Evolutionary conservation across 1,140 invertebrate genomes (phyloP).

Genomic region (Trachelipus rathkii): DNA sequence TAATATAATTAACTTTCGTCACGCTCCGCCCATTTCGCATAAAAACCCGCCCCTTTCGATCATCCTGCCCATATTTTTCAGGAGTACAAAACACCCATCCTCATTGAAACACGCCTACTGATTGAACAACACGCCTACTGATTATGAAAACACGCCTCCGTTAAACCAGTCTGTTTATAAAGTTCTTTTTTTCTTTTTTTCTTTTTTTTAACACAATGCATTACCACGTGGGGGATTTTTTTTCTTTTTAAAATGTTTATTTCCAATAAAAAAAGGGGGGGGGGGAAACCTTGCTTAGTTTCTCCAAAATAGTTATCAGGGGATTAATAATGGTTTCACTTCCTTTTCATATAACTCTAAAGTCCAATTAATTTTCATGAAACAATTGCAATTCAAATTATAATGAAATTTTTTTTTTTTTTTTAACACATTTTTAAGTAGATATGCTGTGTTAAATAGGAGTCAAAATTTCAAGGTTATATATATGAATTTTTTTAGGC

Average conservation of each 20-base stretch:
- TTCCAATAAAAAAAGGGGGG: slow-evolving; percentile 2
- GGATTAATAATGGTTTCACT: slow-evolving; percentile 3
- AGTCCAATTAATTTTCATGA: neutral
- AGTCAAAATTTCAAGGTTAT: too few species aligned
- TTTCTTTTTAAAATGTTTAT: slow-evolving; percentile 4
- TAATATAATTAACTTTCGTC: too few species aligned
- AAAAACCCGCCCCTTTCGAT: neutral
- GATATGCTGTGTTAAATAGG: too few species aligned
- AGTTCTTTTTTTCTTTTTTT: neutral
- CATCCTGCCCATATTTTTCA: neutral
- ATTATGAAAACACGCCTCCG: neutral
- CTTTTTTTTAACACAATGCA: neutral
- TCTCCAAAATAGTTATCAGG: neutral
- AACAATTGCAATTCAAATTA: slow-evolving; percentile 2
- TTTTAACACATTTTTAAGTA: neutral
- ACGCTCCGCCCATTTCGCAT: too few species aligned
- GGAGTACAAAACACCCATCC: neutral
- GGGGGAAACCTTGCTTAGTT: slow-evolving; percentile 2
- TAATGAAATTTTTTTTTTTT: neutral
- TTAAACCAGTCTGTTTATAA: slow-evolving; percentile 8
- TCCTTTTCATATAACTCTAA: slow-evolving; percentile 2
- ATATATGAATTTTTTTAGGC: too few species aligned
- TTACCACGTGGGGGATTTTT: neutral
- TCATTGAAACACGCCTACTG: slow-evolving; percentile 12
- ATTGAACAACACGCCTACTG: slow-evolving; percentile 11